phyloP scores from a whole-genome alignment of 2,113 vertebrate species.

The Dermatemys mawii region DNA sequence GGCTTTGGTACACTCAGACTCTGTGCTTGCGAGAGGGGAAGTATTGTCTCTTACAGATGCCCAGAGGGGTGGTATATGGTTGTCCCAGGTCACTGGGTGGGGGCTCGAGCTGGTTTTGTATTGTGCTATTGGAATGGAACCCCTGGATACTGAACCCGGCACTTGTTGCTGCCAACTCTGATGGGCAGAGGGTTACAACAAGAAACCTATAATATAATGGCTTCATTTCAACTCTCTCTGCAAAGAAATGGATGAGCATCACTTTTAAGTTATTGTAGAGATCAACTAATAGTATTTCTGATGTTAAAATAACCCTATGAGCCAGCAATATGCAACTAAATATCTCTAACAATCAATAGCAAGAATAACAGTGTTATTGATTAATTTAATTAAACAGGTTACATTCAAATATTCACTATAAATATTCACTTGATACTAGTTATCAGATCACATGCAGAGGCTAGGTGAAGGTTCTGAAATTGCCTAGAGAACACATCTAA shows the following conservation, averaged over 20 bases:
- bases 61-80: too few relatives aligned
- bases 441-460: conserved; percentile 55
- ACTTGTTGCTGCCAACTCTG: too few relatives aligned
- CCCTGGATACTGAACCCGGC: too few relatives aligned
- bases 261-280: neutral
- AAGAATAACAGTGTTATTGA: conserved; percentile 48
- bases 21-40: too few relatives aligned
- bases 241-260: neutral
- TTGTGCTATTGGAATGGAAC: too few relatives aligned
- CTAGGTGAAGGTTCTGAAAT: conserved; percentile 43
- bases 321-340: neutral
- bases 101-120: too few relatives aligned
- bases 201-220: neutral
- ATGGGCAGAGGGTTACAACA: too few relatives aligned
- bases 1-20: too few relatives aligned
- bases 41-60: too few relatives aligned
- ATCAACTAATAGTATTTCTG: neutral
- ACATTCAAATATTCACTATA: conserved; percentile 26
- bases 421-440: conserved; percentile 54
- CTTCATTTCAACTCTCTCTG: neutral
- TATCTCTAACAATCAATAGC: conserved; percentile 22
- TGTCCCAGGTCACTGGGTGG: too few relatives aligned
- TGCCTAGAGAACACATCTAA: neutral
- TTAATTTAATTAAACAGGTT: conserved; percentile 38
- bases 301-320: neutral